Conservation (phyloP, 64 coral and sea anemone species). For the Montipora efflorescens region DNA sequence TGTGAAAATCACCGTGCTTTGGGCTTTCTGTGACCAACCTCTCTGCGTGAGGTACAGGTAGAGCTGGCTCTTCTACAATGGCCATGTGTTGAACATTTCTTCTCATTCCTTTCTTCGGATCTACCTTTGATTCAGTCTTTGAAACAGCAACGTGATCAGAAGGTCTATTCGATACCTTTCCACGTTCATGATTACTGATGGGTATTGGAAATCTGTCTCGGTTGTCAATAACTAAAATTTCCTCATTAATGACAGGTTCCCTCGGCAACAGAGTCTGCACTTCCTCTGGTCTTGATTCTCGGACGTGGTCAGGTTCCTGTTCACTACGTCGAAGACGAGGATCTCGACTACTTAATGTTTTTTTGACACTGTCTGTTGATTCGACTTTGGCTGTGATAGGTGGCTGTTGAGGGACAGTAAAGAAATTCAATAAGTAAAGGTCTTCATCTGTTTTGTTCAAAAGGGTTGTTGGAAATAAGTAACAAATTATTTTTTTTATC, state of each 20-base stretch:
- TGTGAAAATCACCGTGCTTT: conserved; percentile 29
- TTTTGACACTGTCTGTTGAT: conserved; percentile 32
- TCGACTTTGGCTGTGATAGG: conserved; percentile 58
- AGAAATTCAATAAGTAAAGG: not conserved
- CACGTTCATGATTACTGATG: not conserved
- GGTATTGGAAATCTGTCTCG: not conserved
- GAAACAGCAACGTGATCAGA: not conserved
- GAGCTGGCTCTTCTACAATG: not conserved
- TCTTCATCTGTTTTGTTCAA: no score
- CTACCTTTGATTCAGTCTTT: not conserved
- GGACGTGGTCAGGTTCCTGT: conserved; percentile 47
- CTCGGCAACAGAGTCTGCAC: conserved; percentile 1
- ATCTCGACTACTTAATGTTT: conserved; percentile 58
- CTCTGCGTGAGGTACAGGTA: not conserved
- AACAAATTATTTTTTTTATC: no score
- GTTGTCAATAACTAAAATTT: not conserved
- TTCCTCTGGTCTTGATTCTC: conserved; percentile 11
- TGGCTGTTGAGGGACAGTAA: conserved; percentile 15
- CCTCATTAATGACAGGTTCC: not conserved
- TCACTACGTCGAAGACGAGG: conserved; percentile 78
- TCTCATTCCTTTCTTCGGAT: not conserved
- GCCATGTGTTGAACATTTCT: conserved; percentile 26
- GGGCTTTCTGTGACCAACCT: conserved; percentile 24
- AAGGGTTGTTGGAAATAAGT: no score
- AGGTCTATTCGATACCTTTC: not conserved